Evolutionary conservation across 2,797 vertebrate species (phyloP), one percentile per base, ranked within the genome.

Genomic region (Sebastes variabilis): DNA sequence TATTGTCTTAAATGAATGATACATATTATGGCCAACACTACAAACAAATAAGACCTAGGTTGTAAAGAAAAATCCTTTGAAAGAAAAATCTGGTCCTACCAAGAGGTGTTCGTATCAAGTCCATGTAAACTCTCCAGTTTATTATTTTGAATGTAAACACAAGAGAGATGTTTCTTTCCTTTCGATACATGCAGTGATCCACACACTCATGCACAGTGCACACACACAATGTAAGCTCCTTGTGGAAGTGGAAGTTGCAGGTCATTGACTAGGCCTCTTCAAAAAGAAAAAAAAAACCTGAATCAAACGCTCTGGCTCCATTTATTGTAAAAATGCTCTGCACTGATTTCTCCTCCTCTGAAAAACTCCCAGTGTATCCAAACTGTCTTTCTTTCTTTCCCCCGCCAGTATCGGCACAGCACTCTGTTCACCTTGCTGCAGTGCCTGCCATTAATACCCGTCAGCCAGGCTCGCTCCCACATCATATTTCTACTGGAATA

Each of bases 401-500:
- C 52, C 27, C 36, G 81, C 60, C 70, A 30, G 70, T 67, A 64
- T 73, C 60, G 79, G 69, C 66, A 18, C 60, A 54, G 58, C n/a
- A 71, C 77, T 74, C 77, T 77, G 81, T 68, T 87, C 88, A 82
- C 92, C 87, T 81, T 90, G 87, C 84, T 90, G 87, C 92, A 92
- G 89, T 90, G 88, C 86, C 86, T 71, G 92, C 91, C 93, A 93
- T 95, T 93, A 91, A 94, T 93, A 94, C 88, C 93, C 90, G 92
- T 95, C 94, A 96, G 85, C 86, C 72, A 42, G 65, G 22, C 59
- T 54, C 30, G 77, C 77, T 64, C 64, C 80, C 64, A 77, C 77
- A 72, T 89, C 80, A 89, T 89, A 88, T 91, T 89, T 80, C 84
- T 85, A 72, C 80, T 86, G 79, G 61, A 86, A 83, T 83, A 81